Conservation (phyloP, 2,888 invertebrate species). For the Tribolium freemani region DNA sequence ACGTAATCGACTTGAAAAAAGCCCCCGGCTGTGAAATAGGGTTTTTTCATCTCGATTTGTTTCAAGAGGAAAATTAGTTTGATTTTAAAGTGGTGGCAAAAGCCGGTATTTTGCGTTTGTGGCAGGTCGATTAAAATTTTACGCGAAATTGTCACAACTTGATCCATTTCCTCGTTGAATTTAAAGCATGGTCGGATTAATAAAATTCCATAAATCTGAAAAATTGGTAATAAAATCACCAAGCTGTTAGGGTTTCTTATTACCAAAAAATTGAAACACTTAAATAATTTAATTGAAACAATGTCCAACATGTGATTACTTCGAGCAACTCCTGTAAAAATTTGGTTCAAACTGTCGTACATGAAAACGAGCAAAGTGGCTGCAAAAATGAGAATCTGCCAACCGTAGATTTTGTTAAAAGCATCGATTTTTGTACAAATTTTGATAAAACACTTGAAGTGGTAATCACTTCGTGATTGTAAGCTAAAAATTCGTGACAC, state of each 20-base stretch:
- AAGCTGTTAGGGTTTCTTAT: not conserved
- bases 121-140: constrained; percentile 14
- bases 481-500: not conserved
- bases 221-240: not conserved
- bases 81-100: not conserved
- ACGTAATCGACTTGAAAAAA: constrained; percentile 12
- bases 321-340: not conserved
- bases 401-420: constrained; percentile 44
- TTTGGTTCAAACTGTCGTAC: constrained; percentile 7
- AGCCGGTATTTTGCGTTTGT: not conserved
- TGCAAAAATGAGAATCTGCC: constrained; percentile 36
- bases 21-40: constrained; percentile 10
- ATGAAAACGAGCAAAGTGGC: not conserved
- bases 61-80: constrained; percentile 6
- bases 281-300: constrained; percentile 6
- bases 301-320: not conserved
- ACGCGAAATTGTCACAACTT: not conserved
- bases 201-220: constrained; percentile 5
- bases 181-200: not conserved
- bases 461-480: not conserved
- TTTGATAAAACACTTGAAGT: not conserved
- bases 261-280: constrained; percentile 9
- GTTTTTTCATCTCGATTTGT: constrained; percentile 2
- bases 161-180: constrained; percentile 6
- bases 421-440: constrained; percentile 18